A percentile compares a stretch with the other conserved stretches of the same genome.
Evolutionary conservation across 2,113 vertebrate genomes (phyloP).

Genomic region (Catharus bicknelli): DNA sequence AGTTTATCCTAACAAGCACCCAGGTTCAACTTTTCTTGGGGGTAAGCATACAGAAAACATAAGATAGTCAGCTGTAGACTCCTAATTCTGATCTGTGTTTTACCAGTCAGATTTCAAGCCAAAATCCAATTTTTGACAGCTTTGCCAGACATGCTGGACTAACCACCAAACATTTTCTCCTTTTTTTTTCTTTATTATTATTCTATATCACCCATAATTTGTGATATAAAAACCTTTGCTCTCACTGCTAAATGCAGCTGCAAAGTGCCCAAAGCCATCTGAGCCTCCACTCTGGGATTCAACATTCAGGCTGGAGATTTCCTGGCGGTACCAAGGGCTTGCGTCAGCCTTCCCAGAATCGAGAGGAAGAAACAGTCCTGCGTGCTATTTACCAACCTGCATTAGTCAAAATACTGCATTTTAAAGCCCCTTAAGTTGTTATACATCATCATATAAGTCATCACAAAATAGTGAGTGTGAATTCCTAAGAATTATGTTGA

Average conservation of each 20-base stretch:
- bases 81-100: no score
- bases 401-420: constrained; percentile 83
- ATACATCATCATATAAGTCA: constrained; percentile 87
- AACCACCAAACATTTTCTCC: rapidly evolving
- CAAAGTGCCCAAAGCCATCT: background rate
- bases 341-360: constrained; percentile 63
- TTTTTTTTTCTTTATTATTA: background rate
- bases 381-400: constrained; percentile 78
- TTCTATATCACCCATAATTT: background rate
- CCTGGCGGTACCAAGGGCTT: constrained; percentile 50
- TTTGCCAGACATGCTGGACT: background rate
- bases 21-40: background rate
- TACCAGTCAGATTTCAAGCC: background rate
- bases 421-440: constrained; percentile 83
- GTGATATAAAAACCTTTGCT: background rate
- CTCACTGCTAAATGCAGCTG: background rate
- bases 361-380: constrained; percentile 52
- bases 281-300: background rate
- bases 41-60: background rate
- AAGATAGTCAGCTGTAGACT: background rate
- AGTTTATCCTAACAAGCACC: background rate
- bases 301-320: constrained; percentile 26
- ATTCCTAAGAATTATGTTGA: constrained; percentile 83
- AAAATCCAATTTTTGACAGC: background rate
- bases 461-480: constrained; percentile 75